Evolutionary conservation across 2,797 vertebrate genomes (phyloP), one percentile per base, ranked within the genome.

Genomic region (Silurus lanzhouensis): DNA sequence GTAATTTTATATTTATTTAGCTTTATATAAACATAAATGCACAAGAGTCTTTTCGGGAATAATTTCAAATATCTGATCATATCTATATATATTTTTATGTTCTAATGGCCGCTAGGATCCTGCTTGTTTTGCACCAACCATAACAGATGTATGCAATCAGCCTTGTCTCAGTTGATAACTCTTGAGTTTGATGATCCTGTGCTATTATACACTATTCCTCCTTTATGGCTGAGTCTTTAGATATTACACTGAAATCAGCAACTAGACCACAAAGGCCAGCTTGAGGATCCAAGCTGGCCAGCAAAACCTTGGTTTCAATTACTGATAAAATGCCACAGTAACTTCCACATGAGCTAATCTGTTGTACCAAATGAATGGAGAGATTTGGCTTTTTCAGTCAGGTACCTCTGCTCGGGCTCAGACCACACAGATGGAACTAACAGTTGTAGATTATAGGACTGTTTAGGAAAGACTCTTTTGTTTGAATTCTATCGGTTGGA

Each of bases 181-280:
- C 20, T 6, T 22, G 60, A 22, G 7, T 8, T 22, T 63, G 60
- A 22, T 22, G 60, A 63, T 63, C 60, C 60, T 63, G 20, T 63
- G 20, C 6, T 63, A 22, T 63, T 66, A 66, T 66, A 14, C 6
- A 13, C 25, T 31, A 27, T 67, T 15, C 25, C 25, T 15, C 67
- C 31, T 70, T 17, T 70, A 19, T 44, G 2, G 14, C 5, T 31
- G 66, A 27, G 66, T 70, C 31, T 70, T 68, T 14, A 5, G 31
- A 68, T 14, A 68, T 31, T 68, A 68, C 66, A 68, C 66, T 68
- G 27, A 68, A 68, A 38, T 68, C 66, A 68, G 66, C 66, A 38
- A 68, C 66, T 68, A 67, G 13, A 15, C n/a, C 64, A 27, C 64
- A 67, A 67, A 27, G 6, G 14, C 64, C 4, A 2, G 9, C n/a